These are phyloP conservation scores for Enhydra lutris DNA, from an alignment of 2,113 vertebrate genomes.

Conservation along the genomic window DNA sequence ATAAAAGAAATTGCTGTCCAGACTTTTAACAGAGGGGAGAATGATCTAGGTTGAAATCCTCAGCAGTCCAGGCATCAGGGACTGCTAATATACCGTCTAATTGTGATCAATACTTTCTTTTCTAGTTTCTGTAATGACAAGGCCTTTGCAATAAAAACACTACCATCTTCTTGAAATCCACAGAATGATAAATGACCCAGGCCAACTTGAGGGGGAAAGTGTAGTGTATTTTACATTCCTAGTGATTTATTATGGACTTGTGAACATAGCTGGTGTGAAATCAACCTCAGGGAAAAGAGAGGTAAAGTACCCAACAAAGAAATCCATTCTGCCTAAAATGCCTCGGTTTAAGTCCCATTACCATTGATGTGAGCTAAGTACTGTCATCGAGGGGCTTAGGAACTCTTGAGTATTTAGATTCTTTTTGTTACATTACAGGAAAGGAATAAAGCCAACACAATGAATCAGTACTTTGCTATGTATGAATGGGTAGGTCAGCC, in stretches of 20 bases:
- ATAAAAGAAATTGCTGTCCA: slow-evolving; percentile 66
- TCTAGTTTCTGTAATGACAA: slow-evolving; percentile 79
- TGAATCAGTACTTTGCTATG: slow-evolving; percentile 20
- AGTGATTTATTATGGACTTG: slow-evolving; percentile 75
- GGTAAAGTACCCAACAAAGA: slow-evolving; percentile 60
- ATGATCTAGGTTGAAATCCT: slow-evolving; percentile 61
- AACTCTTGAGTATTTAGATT: slow-evolving; percentile 41
- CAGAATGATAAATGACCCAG: slow-evolving; percentile 72
- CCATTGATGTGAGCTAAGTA: slow-evolving; percentile 40
- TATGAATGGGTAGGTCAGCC: slow-evolving; percentile 32
- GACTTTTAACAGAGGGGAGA: slow-evolving; percentile 65
- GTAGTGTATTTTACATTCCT: slow-evolving; percentile 78
- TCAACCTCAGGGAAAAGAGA: slow-evolving; percentile 34
- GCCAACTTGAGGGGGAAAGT: slow-evolving; percentile 51
- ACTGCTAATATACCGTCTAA: slow-evolving; percentile 78
- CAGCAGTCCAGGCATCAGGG: slow-evolving; percentile 64
- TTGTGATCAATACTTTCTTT: slow-evolving; percentile 80
- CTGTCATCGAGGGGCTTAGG: slow-evolving; percentile 29
- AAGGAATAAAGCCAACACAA: slow-evolving; percentile 34
- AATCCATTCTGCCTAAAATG: slow-evolving; percentile 36
- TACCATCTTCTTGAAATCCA: slow-evolving; percentile 80
- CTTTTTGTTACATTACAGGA: slow-evolving; percentile 2
- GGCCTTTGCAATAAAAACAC: slow-evolving; percentile 81
- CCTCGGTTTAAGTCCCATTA: background rate
- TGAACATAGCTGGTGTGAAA: slow-evolving; percentile 69